These are phyloP conservation scores for Manis pentadactyla DNA, from an alignment of 2,797 vertebrate genomes.

Conservation along the genomic window DNA sequence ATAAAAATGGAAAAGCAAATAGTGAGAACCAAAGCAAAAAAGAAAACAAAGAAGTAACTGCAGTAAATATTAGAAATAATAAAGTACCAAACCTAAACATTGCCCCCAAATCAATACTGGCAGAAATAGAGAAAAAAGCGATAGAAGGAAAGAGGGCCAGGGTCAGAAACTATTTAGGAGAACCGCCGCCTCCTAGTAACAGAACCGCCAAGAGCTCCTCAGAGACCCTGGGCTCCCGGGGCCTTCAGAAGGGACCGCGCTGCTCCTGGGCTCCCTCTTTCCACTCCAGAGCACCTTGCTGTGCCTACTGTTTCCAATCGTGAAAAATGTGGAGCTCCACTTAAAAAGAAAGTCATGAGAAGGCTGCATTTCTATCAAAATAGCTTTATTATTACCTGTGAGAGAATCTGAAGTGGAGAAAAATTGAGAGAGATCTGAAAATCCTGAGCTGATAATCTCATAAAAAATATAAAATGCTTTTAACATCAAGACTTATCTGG, in stretches of 20 bases:
- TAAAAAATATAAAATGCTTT: constrained; percentile 62
- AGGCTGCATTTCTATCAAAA: constrained; percentile 58
- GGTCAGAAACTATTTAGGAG: background rate
- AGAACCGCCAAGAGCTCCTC: background rate
- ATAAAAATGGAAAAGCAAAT: constrained; percentile 12
- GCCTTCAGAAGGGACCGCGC: background rate
- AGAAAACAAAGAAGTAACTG: background rate
- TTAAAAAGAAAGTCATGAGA: constrained; percentile 58
- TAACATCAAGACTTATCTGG: background rate
- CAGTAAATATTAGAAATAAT: background rate
- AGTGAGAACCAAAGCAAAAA: background rate
- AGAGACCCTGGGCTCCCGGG: background rate
- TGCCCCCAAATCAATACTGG: background rate
- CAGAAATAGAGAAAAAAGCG: background rate
- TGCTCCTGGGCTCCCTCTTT: background rate
- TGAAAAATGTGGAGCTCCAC: background rate
- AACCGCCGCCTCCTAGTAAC: background rate
- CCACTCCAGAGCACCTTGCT: background rate
- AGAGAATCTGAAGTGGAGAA: constrained; percentile 64
- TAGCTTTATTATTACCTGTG: constrained; percentile 36
- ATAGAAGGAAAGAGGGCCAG: background rate
- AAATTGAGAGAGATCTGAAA: constrained; percentile 58
- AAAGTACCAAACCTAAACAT: background rate
- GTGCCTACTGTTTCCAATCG: constrained; percentile 28
- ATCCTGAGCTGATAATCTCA: constrained; percentile 40